Percentiles rank a stretch among this genome's conserved stretches.
Conservation (phyloP, 2,797 vertebrate species). For the Spinus olivaceus region DNA sequence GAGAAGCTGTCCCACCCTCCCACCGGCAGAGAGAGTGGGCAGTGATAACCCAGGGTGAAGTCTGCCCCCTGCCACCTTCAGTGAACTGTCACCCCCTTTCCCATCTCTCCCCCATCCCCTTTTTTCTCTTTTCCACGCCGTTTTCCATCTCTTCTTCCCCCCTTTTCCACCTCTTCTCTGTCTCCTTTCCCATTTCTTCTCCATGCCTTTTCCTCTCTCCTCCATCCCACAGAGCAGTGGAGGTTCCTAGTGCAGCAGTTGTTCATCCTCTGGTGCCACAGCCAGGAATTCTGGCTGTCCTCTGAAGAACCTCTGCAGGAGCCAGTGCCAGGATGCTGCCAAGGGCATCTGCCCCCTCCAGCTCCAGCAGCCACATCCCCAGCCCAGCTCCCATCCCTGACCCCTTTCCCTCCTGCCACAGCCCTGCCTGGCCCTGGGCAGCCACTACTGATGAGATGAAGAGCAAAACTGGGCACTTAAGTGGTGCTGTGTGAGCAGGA, state of each 20-base stretch:
- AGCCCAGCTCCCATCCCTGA: fast-evolving
- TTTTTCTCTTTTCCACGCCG: not conserved
- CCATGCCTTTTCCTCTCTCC: not conserved
- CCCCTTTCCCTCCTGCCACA: not conserved
- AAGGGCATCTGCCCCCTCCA: not conserved
- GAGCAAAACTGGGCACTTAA: not conserved
- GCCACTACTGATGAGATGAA: not conserved
- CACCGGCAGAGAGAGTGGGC: not conserved
- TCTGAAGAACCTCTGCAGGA: not conserved
- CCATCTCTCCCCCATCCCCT: not conserved
- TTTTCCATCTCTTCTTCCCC: not conserved
- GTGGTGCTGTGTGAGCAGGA: not conserved
- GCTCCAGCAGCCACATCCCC: not conserved
- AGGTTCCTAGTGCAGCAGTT: not conserved
- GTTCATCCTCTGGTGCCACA: not conserved
- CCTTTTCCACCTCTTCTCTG: not conserved
- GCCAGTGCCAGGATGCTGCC: fast-evolving
- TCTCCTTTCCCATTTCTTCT: not conserved
- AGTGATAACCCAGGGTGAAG: not conserved
- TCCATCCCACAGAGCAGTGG: not conserved
- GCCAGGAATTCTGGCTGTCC: not conserved
- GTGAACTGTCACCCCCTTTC: not conserved
- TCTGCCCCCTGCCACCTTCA: not conserved
- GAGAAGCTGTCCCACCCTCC: not conserved
- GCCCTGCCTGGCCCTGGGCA: not conserved